A percentile compares a stretch with the other conserved stretches of the same genome.
Conservation (phyloP, 2,797 vertebrate species). For the Sibirionetta formosa region DNA sequence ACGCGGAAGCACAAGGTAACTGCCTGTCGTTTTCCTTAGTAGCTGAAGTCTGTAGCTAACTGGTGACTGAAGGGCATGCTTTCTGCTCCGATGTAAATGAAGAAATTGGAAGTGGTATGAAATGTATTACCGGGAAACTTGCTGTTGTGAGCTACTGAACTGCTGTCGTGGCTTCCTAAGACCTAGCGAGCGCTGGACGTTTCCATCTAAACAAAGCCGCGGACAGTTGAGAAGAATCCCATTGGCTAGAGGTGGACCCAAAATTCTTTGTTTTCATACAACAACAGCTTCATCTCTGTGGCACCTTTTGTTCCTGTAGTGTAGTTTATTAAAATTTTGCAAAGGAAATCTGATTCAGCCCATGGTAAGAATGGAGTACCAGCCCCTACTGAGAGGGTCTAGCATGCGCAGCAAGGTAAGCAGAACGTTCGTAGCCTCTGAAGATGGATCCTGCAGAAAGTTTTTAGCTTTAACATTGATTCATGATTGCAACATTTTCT, state of each 20-base stretch:
- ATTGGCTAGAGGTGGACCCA: not conserved
- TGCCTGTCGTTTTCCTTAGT: accelerated
- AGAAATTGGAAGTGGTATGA: accelerated
- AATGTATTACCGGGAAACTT: accelerated
- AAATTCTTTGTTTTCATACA: too few relatives aligned
- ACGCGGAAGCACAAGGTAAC: conserved; percentile 1
- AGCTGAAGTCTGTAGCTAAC: not conserved
- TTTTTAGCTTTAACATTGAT: accelerated
- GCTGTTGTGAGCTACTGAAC: not conserved
- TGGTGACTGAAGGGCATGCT: not conserved
- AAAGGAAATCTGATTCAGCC: not conserved
- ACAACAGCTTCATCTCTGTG: not conserved
- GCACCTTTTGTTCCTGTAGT: not conserved
- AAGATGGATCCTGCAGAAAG: not conserved
- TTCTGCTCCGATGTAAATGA: not conserved
- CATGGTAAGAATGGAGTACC: conserved; percentile 43
- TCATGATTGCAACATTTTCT: not conserved
- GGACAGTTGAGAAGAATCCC: not conserved
- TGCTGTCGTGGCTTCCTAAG: not conserved
- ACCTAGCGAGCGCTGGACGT: accelerated
- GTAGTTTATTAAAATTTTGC: conserved; percentile 25
- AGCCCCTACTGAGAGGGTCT: conserved; percentile 40
- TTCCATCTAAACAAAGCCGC: accelerated
- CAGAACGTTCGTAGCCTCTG: not conserved
- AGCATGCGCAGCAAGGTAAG: conserved; percentile 40